A percentile compares a stretch with the other conserved stretches of the same genome.
Conservation (phyloP, 1,140 invertebrate species). For the Zaprionus lachaisei region DNA sequence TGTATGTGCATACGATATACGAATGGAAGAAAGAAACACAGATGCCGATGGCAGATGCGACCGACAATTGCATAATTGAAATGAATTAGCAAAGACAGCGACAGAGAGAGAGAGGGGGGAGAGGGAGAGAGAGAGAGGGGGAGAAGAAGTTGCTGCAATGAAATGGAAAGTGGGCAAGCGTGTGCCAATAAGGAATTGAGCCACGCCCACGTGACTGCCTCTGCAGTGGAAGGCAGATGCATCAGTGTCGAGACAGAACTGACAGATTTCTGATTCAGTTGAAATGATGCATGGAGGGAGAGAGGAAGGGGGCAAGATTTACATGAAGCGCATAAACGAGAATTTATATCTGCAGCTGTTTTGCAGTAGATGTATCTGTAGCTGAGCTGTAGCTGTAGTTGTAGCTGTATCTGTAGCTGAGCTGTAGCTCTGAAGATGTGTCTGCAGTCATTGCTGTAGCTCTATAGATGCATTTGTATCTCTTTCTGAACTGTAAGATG, state of each 20-base stretch:
- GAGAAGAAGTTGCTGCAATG: conserved; percentile 22
- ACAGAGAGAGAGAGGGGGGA: conserved; percentile 1
- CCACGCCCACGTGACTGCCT: not conserved
- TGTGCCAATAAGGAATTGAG: conserved; percentile 52
- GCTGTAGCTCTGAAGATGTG: not conserved
- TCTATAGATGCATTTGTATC: conserved; percentile 26
- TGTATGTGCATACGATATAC: not conserved
- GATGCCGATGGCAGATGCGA: conserved; percentile 46
- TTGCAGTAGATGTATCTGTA: not conserved
- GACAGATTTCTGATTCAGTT: not conserved
- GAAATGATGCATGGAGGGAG: too few species aligned
- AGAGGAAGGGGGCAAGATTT: not conserved
- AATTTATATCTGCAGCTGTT: not conserved
- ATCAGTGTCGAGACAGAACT: not conserved
- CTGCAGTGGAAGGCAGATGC: conserved; percentile 4
- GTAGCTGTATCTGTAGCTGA: conserved; percentile 2
- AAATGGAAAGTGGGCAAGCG: conserved; percentile 73
- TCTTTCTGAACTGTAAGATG: conserved; percentile 2
- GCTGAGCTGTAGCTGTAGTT: not conserved
- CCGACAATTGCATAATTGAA: conserved; percentile 79
- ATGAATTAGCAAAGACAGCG: conserved; percentile 68
- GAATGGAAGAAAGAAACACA: conserved; percentile 26
- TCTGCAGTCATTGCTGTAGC: conserved; percentile 7
- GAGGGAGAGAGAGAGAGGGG: conserved; percentile 2
- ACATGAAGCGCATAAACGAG: not conserved